Evolutionary conservation across 2,797 vertebrate genomes (phyloP), one percentile per base, ranked within the genome.

Genomic region (Microctenopoma stevenorrisi): DNA sequence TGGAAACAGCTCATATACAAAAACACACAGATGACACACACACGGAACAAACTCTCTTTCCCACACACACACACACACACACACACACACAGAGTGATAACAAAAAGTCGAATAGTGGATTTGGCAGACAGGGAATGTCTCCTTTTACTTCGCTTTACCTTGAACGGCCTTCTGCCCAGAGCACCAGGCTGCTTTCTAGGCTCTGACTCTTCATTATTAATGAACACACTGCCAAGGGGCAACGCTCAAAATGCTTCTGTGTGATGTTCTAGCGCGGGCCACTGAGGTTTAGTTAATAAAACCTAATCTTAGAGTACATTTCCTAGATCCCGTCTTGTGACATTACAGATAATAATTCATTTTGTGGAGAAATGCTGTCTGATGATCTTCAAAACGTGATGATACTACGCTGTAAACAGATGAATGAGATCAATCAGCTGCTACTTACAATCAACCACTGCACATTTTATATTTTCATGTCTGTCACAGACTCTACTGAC

Each of bases 161-260:
- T 84, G 76, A 79, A 81, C 53, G 60, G 67, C 26, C 13, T 15
- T 60, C 56, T 58, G 55, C 48, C 44, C n/a, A 49, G 74, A 78
- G 72, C n/a, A 0, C 18, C 52, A 63, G 46, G 37, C 68, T 82
- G 83, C 82, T 89, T 84, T 87, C 88, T 73, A 87, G 68, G 70
- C 76, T 74, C 48, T 40, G 63, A 61, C 55, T 67, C 64, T 63
- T 75, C 16, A 50, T 82, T 77, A 71, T 63, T 46, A 77, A 70
- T 51, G 52, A 74, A 77, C 71, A 70, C 14, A 25, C 4, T 3
- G 15, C 73, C 15, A 13, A 18, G n/a, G 28, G 28, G 42, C 6
- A 38, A 57, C 7, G 12, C n/a, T 69, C 14, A 51, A 15, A 65
- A 63, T 12, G 60, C 22, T 18, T n/a, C 33, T n/a, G 7, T 10